These are phyloP conservation scores for Conus canariensis DNA, from an alignment of 2,888 invertebrate genomes.

Conservation along the genomic window DNA sequence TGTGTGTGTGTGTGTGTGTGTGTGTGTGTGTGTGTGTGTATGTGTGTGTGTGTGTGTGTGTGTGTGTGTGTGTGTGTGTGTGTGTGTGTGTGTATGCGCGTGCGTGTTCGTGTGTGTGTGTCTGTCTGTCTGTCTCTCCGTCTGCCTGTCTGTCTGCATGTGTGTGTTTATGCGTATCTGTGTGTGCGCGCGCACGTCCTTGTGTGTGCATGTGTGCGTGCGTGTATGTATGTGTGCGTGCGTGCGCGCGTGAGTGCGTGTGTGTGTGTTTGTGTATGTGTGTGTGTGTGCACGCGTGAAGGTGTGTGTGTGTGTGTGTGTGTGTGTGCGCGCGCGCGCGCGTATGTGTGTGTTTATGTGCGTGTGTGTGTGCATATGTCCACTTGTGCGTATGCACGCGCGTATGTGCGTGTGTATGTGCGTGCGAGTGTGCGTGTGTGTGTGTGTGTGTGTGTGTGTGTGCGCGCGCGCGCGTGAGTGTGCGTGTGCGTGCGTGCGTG, in stretches of 20 bases:
- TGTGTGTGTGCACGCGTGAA: conserved; percentile 13
- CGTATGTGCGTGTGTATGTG: background rate
- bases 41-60: too few species aligned
- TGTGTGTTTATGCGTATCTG: background rate
- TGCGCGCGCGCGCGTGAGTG: background rate
- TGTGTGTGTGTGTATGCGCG: background rate
- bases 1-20: background rate
- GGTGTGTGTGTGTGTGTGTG: conserved; percentile 7
- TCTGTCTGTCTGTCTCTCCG: background rate
- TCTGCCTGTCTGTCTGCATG: background rate
- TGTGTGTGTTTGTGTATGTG: conserved; percentile 12
- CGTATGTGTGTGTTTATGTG: conserved; percentile 13
- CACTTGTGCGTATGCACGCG: background rate
- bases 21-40: background rate
- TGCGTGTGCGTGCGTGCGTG: background rate
- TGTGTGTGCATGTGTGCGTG: conserved; percentile 17
- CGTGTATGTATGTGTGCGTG: background rate
- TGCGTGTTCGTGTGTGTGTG: background rate
- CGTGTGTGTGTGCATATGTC: conserved; percentile 18
- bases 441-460: conserved; percentile 21
- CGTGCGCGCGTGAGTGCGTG: background rate
- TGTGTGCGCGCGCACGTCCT: too few species aligned
- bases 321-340: background rate
- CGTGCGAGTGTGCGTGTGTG: background rate
- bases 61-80: too few species aligned